These are phyloP conservation scores for Hiodon alosoides DNA, from an alignment of 2,113 vertebrate genomes.

Conservation along the genomic window DNA sequence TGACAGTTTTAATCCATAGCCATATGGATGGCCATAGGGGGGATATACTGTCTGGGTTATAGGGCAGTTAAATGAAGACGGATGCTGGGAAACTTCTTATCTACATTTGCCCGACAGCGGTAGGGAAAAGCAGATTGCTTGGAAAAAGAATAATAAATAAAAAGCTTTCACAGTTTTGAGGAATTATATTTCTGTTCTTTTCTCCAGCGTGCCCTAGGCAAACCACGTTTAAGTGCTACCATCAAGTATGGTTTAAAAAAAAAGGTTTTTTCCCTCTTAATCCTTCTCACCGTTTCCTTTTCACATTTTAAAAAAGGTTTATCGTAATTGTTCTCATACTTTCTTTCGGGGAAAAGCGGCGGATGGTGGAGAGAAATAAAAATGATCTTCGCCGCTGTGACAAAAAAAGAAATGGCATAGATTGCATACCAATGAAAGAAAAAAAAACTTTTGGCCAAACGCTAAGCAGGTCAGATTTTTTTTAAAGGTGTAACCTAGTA, in stretches of 20 bases:
- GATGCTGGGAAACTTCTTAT: conserved; percentile 28
- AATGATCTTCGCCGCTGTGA: too few relatives aligned
- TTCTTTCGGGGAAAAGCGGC: too few relatives aligned
- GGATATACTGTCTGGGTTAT: conserved; percentile 18
- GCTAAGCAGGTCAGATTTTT: too few relatives aligned
- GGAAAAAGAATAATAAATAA: conserved; percentile 11
- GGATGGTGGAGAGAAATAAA: too few relatives aligned
- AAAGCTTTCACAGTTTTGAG: conserved; percentile 26
- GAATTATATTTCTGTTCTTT: conserved; percentile 23
- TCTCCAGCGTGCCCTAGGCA: conserved; percentile 28
- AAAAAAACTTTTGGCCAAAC: neutral
- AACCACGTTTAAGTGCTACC: conserved; percentile 28
- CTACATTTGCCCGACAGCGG: conserved; percentile 22
- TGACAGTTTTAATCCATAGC: conserved; percentile 47
- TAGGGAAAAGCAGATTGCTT: conserved; percentile 31
- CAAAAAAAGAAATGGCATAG: neutral
- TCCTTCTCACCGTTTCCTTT: too few relatives aligned
- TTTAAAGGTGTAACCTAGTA: neutral
- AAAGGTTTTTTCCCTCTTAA: neutral
- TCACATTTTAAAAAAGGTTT: too few relatives aligned
- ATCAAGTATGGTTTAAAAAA: conserved; percentile 9
- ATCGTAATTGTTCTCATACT: too few relatives aligned
- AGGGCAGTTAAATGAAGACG: conserved; percentile 4
- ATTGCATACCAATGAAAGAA: neutral
- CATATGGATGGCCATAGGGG: too few relatives aligned